Conservation (phyloP, 2,797 vertebrate species). For the Argentina silus region DNA sequence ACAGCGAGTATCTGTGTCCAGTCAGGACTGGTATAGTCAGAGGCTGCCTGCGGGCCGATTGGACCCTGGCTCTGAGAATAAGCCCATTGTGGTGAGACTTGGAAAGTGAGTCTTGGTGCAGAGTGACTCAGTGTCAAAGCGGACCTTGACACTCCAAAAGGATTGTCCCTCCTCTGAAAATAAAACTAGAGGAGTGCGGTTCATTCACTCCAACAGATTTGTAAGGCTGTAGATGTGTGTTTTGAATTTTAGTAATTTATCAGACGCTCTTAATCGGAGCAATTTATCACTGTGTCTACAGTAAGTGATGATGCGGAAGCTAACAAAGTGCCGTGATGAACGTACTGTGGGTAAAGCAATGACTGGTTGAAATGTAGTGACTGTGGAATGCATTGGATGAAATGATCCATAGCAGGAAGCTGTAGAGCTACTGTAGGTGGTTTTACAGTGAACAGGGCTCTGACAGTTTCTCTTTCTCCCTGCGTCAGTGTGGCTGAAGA, state of each 20-base stretch:
- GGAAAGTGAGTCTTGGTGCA: constrained; percentile 8
- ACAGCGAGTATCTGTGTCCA: constrained; percentile 6
- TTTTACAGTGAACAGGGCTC: constrained; percentile 17
- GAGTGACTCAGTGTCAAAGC: constrained; percentile 30
- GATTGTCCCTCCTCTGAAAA: constrained; percentile 30
- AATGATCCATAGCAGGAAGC: not conserved
- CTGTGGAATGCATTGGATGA: not conserved
- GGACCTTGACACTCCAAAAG: constrained; percentile 23
- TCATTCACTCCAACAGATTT: not conserved
- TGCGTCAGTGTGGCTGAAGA: constrained; percentile 88
- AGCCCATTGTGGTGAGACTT: constrained; percentile 31
- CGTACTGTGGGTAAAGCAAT: not conserved
- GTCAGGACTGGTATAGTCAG: constrained; percentile 13
- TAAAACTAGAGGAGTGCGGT: constrained; percentile 23
- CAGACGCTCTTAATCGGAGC: not conserved
- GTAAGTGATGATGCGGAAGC: not conserved
- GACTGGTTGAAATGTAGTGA: not conserved
- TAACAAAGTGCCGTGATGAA: not conserved
- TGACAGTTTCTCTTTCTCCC: constrained; percentile 46
- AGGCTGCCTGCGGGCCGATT: constrained; percentile 10
- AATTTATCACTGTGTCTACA: not conserved
- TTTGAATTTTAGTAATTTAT: not conserved
- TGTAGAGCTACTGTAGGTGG: constrained; percentile 1
- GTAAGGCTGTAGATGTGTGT: not conserved
- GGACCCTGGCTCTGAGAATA: constrained; percentile 22